phyloP scores from a whole-genome alignment of 1,140 invertebrate genomes.

The Pissodes strobi region DNA sequence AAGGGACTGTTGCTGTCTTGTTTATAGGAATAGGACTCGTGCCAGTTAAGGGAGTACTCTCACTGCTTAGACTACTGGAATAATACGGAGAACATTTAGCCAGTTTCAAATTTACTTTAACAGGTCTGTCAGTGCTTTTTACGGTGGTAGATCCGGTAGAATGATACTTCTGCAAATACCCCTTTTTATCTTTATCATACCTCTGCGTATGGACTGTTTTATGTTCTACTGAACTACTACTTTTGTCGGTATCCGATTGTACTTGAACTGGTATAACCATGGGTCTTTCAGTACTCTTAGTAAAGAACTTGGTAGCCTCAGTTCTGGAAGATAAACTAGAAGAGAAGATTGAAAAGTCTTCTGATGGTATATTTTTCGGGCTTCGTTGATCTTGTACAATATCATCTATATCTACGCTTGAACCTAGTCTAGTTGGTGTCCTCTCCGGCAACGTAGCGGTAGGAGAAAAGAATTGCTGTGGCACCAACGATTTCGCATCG shows the following conservation, averaged over 20 bases:
- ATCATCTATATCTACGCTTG: conserved; percentile 48
- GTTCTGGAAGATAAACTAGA: conserved; percentile 7
- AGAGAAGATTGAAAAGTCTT: conserved; percentile 43
- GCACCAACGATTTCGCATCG: conserved; percentile 45
- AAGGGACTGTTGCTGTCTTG: conserved; percentile 54
- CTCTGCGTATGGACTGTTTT: conserved; percentile 50
- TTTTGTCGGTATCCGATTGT: conserved; percentile 52
- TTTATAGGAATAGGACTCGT: conserved; percentile 47
- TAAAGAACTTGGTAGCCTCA: conserved; percentile 37
- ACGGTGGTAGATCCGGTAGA: conserved; percentile 21
- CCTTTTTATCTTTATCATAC: conserved; percentile 53
- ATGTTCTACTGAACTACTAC: conserved; percentile 52
- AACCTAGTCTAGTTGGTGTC: conserved; percentile 42
- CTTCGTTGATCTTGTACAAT: conserved; percentile 40
- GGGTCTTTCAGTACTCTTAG: conserved; percentile 51
- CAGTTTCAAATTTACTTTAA: conserved; percentile 61
- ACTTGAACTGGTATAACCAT: conserved; percentile 48
- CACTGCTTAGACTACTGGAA: conserved; percentile 70
- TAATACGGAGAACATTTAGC: conserved; percentile 71
- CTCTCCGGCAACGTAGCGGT: conserved; percentile 26
- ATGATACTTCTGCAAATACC: conserved; percentile 48
- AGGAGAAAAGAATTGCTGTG: conserved; percentile 43
- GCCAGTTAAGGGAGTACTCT: conserved; percentile 64
- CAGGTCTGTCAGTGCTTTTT: conserved; percentile 55
- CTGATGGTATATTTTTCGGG: conserved; percentile 51